Percentiles rank a stretch among this genome's conserved stretches.
These are phyloP conservation scores for Acipenser ruthenus DNA, from an alignment of 2,797 vertebrate species.

Conservation along the genomic window DNA sequence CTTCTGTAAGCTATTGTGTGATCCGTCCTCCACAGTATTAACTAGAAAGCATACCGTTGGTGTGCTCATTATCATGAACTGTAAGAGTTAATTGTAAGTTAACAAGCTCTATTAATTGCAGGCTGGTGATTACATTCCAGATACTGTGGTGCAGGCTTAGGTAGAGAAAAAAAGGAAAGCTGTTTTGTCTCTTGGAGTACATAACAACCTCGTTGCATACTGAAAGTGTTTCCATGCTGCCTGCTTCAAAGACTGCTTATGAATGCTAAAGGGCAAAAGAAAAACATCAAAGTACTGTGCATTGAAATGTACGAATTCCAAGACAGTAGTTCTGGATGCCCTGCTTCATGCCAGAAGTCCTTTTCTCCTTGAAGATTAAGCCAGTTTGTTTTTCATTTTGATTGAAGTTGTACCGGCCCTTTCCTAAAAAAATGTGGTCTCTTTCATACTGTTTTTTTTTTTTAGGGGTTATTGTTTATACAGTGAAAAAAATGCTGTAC, in stretches of 20 bases:
- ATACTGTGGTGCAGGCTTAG: slow-evolving; percentile 29
- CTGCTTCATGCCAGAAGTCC: neutral
- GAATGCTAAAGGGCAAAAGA: slow-evolving; percentile 39
- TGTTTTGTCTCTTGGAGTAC: slow-evolving; percentile 31
- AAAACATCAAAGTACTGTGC: neutral
- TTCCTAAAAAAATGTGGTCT: slow-evolving; percentile 4
- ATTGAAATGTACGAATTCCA: neutral
- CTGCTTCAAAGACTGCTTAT: slow-evolving; percentile 64
- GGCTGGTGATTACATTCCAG: slow-evolving; percentile 43
- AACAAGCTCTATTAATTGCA: slow-evolving; percentile 41
- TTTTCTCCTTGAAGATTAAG: slow-evolving; percentile 2
- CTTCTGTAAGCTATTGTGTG: no score
- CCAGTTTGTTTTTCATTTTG: neutral
- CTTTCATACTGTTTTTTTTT: neutral
- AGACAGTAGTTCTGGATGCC: neutral
- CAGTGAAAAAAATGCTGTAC: no score
- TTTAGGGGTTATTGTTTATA: no score
- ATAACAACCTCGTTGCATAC: slow-evolving; percentile 5
- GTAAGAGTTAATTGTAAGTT: slow-evolving; percentile 25
- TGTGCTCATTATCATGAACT: slow-evolving; percentile 30
- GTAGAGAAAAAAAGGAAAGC: slow-evolving; percentile 13
- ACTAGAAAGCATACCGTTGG: neutral
- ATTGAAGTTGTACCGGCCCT: neutral
- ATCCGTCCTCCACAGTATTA: no score
- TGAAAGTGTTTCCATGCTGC: slow-evolving; percentile 38